phyloP scores from a whole-genome alignment of 2,888 invertebrate genomes.

The Latrodectus elegans region DNA sequence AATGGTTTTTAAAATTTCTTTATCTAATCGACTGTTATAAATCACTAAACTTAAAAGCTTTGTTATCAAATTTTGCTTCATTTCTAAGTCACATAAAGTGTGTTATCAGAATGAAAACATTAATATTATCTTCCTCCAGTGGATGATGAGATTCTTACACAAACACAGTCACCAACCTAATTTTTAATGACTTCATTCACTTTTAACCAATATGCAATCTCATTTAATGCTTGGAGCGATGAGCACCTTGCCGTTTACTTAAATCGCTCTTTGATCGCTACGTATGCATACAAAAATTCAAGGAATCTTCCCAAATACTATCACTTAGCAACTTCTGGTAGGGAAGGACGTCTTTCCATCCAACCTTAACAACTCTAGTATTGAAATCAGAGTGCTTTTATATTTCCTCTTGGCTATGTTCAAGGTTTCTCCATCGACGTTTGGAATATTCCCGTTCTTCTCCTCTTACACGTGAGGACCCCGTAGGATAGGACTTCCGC shows the following conservation, averaged over 20 bases:
- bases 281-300: not conserved
- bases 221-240: too few relatives aligned
- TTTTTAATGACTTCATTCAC: too few relatives aligned
- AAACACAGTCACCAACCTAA: too few relatives aligned
- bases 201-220: too few relatives aligned
- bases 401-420: slow-evolving; percentile 40
- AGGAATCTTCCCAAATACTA: not conserved
- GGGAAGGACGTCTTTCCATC: not conserved
- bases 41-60: too few relatives aligned
- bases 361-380: not conserved
- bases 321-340: not conserved
- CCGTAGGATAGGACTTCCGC: slow-evolving; percentile 10
- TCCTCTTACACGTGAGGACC: not conserved
- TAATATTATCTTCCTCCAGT: too few relatives aligned
- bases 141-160: too few relatives aligned
- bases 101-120: too few relatives aligned
- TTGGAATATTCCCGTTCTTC: slow-evolving; percentile 1
- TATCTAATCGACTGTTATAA: too few relatives aligned
- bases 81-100: too few relatives aligned
- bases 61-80: too few relatives aligned
- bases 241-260: not conserved
- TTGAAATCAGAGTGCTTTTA: slow-evolving; percentile 1
- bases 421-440: not conserved
- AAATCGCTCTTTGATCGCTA: not conserved
- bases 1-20: too few relatives aligned